Evolutionary conservation across 2,113 vertebrate species (phyloP), one percentile per base, ranked within the genome.

Genomic region (Pachycephala philippinensis): DNA sequence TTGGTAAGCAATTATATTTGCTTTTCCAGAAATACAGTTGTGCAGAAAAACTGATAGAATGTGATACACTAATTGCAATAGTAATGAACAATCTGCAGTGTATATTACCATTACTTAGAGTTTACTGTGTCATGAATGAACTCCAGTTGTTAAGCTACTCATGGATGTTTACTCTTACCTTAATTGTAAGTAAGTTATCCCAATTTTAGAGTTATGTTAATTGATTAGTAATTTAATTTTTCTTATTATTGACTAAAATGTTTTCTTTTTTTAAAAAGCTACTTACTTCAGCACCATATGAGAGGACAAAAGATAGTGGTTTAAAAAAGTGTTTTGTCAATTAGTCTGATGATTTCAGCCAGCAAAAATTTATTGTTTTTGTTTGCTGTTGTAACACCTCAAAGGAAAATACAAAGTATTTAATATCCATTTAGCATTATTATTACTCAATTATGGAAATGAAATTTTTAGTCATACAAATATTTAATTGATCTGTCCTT

Each of bases 1-100:
- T 98, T 99, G 99, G 99, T 99, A 99, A 98, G 98, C 71, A 90
- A 81, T 79, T 94, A 15, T 33, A 82, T 97, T 92, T 75, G 15
- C 13, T 82, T 95, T 94, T 92, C 50, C 30, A 85, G 80, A 95
- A 93, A 71, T 85, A 9, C 4, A 84, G 16, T 54, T 90, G 11
- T 42, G 47, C 12, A 49, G 56, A 28, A 75, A 84, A 79, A 9
- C 13, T 24, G 31, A 80, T n/a, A 65, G 30, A 95, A 91, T 92
- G 65, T 14, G 20, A 19, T 42, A 65, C 71, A 60, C 22, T 80
- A 87, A 88, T 92, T 77, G 26, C 28, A 87, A 70, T 10, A 35
- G 5, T 45, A 92, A 88, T 92, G n/a, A 97, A 89, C 22, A 57
- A 9, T 94, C 77, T 90, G 15, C 28, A 74, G 45, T 72, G 22